Base-by-base conservation (phyloP, 2,113 vertebrate species). In the Bettongia penicillata region DNA sequence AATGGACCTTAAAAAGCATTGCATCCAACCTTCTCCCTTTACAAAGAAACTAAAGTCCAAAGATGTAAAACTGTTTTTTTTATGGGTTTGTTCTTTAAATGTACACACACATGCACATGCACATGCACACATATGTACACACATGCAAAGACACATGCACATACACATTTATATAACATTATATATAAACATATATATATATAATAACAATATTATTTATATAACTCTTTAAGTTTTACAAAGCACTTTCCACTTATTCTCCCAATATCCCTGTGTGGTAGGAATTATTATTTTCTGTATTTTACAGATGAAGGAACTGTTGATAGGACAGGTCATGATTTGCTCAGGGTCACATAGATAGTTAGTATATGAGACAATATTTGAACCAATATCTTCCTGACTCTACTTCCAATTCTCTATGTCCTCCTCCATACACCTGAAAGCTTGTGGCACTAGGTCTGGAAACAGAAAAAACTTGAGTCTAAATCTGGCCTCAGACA, bases 51-150 rank as follows among this genome's bases (percentile, higher is more conserved):
- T 61, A 31, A 61, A 61, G 26, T 28, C 61, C 31, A n/a, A n/a
- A n/a, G 61, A 77, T 77, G 37, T 19, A 77, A 12, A 68, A 43
- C 23, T 43, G 16, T 84, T 84, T 84, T 84, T 43, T 84, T 84
- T 19, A 8, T 43, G n/a, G 3, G 68, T 43, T 84, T 84, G n/a
- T 43, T 84, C 68, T 43, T 84, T 84, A 23, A 84, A 84, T 8
- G 2, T 84, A 8, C 19, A n/a, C 14, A 8, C 19, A 23, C 1
- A 23, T 0, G 0, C n/a, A 43, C 5, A 8, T 2, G 8, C n/a
- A 22, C n/a, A 23, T 4, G 1, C 4, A 16, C 5, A 6, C 37
- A n/a, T 4, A 19, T 16, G n/a, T 14, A 68, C 12, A 68, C 2
- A 37, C 11, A 68, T 51, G 50, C 10, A 51, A 51, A 51, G 50